phyloP scores from a whole-genome alignment of 2,888 invertebrate species.

The Luperina testacea region DNA sequence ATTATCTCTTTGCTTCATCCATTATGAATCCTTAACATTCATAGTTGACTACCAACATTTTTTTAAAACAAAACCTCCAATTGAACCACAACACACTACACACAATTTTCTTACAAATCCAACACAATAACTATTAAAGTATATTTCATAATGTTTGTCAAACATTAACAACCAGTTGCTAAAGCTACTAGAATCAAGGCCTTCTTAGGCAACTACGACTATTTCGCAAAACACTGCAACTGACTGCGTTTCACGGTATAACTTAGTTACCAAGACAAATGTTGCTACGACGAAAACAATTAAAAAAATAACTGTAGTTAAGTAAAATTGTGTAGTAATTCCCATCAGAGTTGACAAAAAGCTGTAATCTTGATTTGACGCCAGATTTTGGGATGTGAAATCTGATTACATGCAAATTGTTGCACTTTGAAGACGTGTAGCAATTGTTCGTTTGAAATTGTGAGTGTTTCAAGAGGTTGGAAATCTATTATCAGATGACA shows the following conservation, averaged over 20 bases:
- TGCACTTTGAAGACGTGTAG: constrained; percentile 26
- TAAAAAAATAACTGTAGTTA: constrained; percentile 59
- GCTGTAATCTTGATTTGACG: constrained; percentile 55
- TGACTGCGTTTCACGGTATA: constrained; percentile 46
- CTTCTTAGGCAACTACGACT: constrained; percentile 45
- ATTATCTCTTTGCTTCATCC: background rate
- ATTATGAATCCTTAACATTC: background rate
- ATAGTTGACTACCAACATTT: background rate
- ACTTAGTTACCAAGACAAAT: constrained; percentile 64
- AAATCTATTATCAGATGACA: constrained; percentile 18
- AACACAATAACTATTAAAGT: constrained; percentile 60
- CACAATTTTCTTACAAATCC: constrained; percentile 42
- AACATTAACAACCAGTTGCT: constrained; percentile 59
- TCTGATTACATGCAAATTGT: constrained; percentile 43
- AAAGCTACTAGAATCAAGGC: constrained; percentile 62
- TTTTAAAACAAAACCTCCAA: background rate
- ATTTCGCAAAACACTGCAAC: constrained; percentile 61
- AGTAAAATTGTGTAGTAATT: constrained; percentile 40
- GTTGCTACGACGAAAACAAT: constrained; percentile 61
- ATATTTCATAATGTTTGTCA: constrained; percentile 65
- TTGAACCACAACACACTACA: background rate
- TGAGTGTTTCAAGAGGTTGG: background rate
- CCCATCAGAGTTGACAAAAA: constrained; percentile 51
- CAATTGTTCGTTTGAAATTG: constrained; percentile 29
- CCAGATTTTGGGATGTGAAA: constrained; percentile 48